Evolutionary conservation across 2,888 invertebrate genomes (phyloP).

Genomic region (Agrotis puta): DNA sequence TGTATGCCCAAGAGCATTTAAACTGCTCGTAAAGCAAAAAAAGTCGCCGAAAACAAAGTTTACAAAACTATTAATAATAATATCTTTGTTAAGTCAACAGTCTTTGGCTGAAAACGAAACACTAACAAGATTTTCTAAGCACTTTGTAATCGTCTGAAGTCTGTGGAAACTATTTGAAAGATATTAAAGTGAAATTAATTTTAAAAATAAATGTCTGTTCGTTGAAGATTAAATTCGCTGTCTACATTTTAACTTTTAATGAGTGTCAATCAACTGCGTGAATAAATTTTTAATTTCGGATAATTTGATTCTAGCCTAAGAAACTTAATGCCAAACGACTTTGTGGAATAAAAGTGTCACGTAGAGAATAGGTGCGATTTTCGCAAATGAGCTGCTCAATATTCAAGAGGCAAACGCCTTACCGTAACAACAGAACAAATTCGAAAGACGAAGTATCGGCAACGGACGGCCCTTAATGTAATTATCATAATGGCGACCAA

Average conservation of each 20-base stretch:
- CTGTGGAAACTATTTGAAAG: conserved; percentile 32
- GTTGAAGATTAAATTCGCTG: conserved; percentile 35
- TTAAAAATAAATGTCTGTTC: conserved; percentile 50
- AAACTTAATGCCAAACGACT: conserved; percentile 71
- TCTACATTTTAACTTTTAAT: conserved; percentile 56
- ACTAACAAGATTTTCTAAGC: conserved; percentile 48
- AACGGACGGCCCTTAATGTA: conserved; percentile 87
- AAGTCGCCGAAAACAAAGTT: conserved; percentile 18
- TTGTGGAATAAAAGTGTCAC: conserved; percentile 84
- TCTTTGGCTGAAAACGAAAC: conserved; percentile 33
- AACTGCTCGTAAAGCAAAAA: conserved; percentile 23
- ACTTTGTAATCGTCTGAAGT: conserved; percentile 51
- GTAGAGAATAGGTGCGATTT: conserved; percentile 89
- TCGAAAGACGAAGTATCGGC: conserved; percentile 89
- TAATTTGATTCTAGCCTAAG: conserved; percentile 72
- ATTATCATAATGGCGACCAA: conserved; percentile 91
- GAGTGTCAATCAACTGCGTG: conserved; percentile 65
- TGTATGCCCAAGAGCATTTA: conserved; percentile 15
- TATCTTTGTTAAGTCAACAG: conserved; percentile 36
- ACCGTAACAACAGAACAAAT: conserved; percentile 89
- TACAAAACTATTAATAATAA: conserved; percentile 24
- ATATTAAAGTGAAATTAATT: conserved; percentile 39
- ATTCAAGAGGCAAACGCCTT: conserved; percentile 87
- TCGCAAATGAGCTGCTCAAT: conserved; percentile 88
- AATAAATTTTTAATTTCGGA: conserved; percentile 76